A percentile compares a stretch with the other conserved stretches of the same genome.
Conservation (phyloP, 2,113 vertebrate species). For the Casuarius casuarius region DNA sequence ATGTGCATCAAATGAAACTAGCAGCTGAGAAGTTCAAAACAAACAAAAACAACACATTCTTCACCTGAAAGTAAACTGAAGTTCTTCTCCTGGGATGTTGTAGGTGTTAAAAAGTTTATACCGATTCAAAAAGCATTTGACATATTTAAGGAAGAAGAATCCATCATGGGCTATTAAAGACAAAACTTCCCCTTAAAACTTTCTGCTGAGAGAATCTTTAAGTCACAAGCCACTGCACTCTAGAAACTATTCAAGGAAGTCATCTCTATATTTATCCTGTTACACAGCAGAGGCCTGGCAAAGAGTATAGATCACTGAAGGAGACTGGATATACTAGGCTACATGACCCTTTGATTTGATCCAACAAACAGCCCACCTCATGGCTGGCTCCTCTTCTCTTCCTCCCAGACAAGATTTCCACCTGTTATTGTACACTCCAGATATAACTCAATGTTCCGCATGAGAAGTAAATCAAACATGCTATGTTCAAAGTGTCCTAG, state of each 20-base stretch:
- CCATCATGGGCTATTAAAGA: neutral
- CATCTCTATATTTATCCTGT: neutral
- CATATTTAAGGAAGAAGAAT: neutral
- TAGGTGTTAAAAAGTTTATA: neutral
- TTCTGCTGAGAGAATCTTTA: constrained; percentile 1
- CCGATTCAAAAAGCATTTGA: neutral
- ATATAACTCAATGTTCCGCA: neutral
- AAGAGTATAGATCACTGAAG: neutral
- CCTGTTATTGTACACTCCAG: neutral
- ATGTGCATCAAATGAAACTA: neutral
- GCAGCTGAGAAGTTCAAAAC: neutral
- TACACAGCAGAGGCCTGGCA: neutral
- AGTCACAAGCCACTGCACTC: neutral
- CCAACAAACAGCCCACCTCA: neutral
- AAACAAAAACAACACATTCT: neutral
- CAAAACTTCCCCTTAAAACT: neutral
- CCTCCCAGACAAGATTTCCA: neutral
- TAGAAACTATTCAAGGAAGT: neutral
- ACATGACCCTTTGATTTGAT: neutral
- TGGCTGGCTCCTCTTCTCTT: neutral
- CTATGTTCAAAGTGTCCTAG: neutral
- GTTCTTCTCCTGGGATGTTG: neutral
- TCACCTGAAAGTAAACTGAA: neutral
- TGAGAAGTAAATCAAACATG: neutral
- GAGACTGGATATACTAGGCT: neutral